Conservation (phyloP, 2,888 invertebrate genomes). For the Schrankia costaestrigalis region DNA sequence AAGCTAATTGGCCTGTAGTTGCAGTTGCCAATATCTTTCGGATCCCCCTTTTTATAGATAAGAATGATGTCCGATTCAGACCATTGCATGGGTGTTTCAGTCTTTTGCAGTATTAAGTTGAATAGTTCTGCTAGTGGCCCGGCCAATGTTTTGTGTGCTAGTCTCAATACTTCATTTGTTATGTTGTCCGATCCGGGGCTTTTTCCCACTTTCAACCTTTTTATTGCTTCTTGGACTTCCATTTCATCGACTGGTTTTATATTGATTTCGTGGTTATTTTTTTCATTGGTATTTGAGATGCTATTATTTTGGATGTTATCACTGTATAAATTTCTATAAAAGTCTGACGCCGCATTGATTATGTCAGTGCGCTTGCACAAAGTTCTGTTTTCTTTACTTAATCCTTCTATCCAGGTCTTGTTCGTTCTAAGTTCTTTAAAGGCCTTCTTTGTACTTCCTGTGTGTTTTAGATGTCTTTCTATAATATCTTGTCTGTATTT, state of each 20-base stretch:
- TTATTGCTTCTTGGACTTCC: background rate
- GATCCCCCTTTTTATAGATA: no score
- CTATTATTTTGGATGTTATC: background rate
- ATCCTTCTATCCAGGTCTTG: background rate
- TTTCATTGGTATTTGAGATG: background rate
- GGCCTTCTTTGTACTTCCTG: slow-evolving; percentile 9
- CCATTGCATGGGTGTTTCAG: slow-evolving; percentile 1
- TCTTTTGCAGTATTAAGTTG: background rate
- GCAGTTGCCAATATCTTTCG: no score
- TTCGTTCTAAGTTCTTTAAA: slow-evolving; percentile 2
- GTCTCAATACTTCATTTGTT: slow-evolving; percentile 12
- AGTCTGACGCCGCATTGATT: background rate
- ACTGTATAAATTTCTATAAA: background rate
- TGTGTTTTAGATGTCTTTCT: background rate
- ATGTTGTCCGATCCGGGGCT: slow-evolving; percentile 9
- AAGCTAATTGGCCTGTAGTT: background rate
- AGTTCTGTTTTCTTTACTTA: background rate
- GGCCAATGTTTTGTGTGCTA: background rate
- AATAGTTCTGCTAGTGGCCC: slow-evolving; percentile 11
- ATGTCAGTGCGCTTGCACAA: background rate
- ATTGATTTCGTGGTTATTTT: background rate
- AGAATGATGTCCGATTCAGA: no score
- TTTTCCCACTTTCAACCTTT: slow-evolving; percentile 3
- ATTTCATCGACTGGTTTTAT: background rate
- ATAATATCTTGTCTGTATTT: background rate